A percentile compares a stretch with the other conserved stretches of the same genome.
These are phyloP conservation scores for Sula dactylatra DNA, from an alignment of 2,113 vertebrate genomes.

Conservation along the genomic window DNA sequence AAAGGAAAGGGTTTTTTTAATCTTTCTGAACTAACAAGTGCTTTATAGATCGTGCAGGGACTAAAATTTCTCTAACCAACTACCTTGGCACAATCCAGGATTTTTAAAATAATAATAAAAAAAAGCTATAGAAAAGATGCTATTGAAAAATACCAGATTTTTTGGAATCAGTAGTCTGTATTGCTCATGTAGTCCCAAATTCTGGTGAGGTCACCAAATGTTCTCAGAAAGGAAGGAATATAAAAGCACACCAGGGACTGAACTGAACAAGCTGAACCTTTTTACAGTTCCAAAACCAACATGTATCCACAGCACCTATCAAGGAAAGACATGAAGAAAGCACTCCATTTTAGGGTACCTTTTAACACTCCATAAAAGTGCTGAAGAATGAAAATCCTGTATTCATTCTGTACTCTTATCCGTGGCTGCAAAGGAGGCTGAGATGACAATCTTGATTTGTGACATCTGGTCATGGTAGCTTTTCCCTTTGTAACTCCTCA, in stretches of 20 bases:
- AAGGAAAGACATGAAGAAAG: neutral
- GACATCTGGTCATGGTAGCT: neutral
- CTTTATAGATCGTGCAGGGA: neutral
- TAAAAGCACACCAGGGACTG: neutral
- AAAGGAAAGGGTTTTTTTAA: neutral
- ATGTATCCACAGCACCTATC: neutral
- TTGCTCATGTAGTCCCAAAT: neutral
- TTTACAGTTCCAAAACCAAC: neutral
- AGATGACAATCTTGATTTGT: neutral
- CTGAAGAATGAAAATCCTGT: neutral
- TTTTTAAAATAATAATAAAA: neutral
- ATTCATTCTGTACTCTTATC: neutral
- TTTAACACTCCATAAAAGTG: neutral
- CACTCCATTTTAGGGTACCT: neutral
- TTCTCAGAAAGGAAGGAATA: neutral
- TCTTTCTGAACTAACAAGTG: neutral
- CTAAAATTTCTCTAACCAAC: neutral
- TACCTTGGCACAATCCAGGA: neutral
- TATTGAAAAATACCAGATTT: neutral
- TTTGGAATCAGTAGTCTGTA: neutral
- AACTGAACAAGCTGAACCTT: neutral
- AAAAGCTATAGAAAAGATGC: neutral
- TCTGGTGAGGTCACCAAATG: neutral
- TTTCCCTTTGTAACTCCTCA: neutral
- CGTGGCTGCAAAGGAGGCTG: neutral